A percentile compares a stretch with the other conserved stretches of the same genome.
Conservation (phyloP, 2,888 invertebrate genomes). For the Drosophila robusta region DNA sequence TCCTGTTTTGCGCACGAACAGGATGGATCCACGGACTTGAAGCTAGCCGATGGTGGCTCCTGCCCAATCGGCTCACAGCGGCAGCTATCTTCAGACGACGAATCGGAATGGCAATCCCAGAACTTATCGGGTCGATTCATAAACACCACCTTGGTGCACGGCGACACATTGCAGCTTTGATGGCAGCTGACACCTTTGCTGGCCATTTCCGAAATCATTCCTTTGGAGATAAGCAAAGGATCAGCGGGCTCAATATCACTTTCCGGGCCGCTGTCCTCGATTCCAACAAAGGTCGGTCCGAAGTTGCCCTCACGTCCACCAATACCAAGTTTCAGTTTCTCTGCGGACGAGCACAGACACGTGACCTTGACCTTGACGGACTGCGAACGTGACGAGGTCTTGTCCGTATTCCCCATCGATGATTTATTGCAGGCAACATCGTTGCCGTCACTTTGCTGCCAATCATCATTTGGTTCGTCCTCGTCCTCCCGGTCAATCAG, state of each 20-base stretch:
- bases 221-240: conserved; percentile 18
- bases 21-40: conserved; percentile 1
- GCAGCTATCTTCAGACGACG: conserved; percentile 6
- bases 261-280: conserved; percentile 6
- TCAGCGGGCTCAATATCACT: background rate
- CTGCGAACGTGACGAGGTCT: conserved; percentile 61
- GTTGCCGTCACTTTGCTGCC: background rate
- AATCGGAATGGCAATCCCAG: conserved; percentile 26
- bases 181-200: background rate
- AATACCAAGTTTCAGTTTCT: conserved; percentile 18
- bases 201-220: background rate
- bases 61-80: background rate
- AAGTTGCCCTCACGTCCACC: background rate
- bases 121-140: conserved; percentile 18
- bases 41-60: background rate
- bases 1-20: background rate
- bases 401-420: conserved; percentile 43
- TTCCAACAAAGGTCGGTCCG: conserved; percentile 30
- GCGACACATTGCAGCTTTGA: background rate
- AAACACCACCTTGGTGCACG: conserved; percentile 26
- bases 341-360: conserved; percentile 55
- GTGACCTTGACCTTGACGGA: conserved; percentile 65
- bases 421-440: conserved; percentile 16
- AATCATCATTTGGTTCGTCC: background rate
- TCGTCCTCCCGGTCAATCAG: background rate